Evolutionary conservation across 1,140 invertebrate species (phyloP), one percentile per base, ranked within the genome.

Genomic region (Atta texana): DNA sequence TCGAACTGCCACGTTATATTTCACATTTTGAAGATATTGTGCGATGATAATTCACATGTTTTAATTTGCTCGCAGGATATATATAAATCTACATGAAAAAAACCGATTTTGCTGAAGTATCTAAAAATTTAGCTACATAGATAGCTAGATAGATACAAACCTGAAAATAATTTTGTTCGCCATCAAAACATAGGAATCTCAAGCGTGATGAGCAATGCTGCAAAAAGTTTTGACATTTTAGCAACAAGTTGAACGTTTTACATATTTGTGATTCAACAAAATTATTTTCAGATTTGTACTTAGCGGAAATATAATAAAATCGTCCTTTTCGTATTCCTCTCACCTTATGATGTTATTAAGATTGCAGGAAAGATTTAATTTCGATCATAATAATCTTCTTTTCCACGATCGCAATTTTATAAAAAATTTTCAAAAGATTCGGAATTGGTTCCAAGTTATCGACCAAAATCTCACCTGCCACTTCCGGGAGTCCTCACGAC

Each of bases 401-500:
- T 24, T 21, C 12, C 16, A 12, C n/a, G 51, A 28, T 34, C 7
- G 55, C 16, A 49, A 12, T 21, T 51, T 69, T 0, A 24, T 28
- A 18, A 51, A 28, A 28, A 44, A 5, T 68, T 68, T 68, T 14
- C 21, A 3, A 21, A 34, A 14, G 5, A 18, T 31, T 51, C 24
- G 10, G 18, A 31, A 21, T 44, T 44, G 44, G 1, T 34, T 57
- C 28, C 55, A 16, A n/a, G 16, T 24, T n/a, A 6, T 16, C 4
- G n/a, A 3, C 3, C 21, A 6, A 8, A 1, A 8, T 8, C 85
- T 90, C 71, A 91, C 91, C 91, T 91, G 63, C 80, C 82, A 31
- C 53, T 88, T 39, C 87, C 88, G 18, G 75, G 91, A 1, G 89
- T 88, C 16, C 92, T 93, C 18, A 93, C 92, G 7, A 88, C 92